phyloP scores from a whole-genome alignment of 2,888 invertebrate species.

The Sinodicranocentrus sp. region DNA sequence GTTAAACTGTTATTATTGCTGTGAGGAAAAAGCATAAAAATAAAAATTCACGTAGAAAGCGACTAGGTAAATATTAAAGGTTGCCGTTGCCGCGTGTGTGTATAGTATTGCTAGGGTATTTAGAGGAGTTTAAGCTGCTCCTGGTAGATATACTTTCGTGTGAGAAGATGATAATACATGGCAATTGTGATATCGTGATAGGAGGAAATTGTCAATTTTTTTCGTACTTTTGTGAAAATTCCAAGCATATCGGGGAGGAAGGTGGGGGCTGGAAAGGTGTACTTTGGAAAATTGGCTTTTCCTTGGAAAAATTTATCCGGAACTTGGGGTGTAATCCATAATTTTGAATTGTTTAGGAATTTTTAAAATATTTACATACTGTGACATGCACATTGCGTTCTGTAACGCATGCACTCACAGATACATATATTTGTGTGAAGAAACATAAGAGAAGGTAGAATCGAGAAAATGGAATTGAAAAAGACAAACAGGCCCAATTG shows the following conservation, averaged over 20 bases:
- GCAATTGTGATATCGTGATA: background rate
- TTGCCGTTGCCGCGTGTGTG: no score
- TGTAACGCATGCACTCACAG: no score
- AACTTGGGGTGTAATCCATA: background rate
- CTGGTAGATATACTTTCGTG: background rate
- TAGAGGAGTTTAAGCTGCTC: no score
- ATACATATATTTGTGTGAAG: no score
- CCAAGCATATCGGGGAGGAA: background rate
- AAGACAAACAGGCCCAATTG: no score
- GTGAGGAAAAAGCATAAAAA: background rate
- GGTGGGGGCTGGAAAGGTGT: background rate
- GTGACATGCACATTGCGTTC: no score
- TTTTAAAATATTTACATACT: background rate
- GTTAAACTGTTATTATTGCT: no score
- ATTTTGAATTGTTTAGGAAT: conserved; percentile 9
- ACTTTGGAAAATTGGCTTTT: background rate
- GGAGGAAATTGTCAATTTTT: background rate
- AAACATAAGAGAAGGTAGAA: no score
- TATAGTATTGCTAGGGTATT: no score
- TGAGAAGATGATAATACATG: background rate
- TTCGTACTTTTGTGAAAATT: background rate
- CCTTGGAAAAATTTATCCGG: background rate
- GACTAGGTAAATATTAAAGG: no score
- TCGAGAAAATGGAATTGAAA: no score
- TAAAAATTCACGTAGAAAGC: no score